Evolutionary conservation across 2,888 invertebrate species (phyloP), one percentile per base, ranked within the genome.

Genomic region (Blomia tropicalis): DNA sequence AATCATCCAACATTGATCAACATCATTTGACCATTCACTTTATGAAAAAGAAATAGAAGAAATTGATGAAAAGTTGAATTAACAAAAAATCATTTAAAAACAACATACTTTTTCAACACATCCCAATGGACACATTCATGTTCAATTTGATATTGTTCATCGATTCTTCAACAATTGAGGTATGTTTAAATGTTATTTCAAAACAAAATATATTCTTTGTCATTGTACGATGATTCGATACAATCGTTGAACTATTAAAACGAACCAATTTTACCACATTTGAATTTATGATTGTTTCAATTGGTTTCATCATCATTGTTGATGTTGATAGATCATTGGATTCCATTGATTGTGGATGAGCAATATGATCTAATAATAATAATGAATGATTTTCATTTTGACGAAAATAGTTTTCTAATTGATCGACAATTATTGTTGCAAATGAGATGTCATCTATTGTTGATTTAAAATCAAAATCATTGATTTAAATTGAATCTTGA

Each of bases 81-180:
- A 47, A 47, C 22, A 47, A 23, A 5, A 47, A 14, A 41, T 41
- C 41, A 41, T 22, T 7, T 19, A 47, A 11, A n/a, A n/a, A 47
- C 7, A 7, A 56, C 56, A 29, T 36, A 56, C 56, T 56, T 31
- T 14, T 14, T 2, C 19, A 11, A 2, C 19, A 14, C 19, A 25
- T 56, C 56, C 56, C 56, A 56, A 36, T 56, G 56, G 11, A 56
- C 56, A 56, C 56, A 56, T 25, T 56, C 29, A 36, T 56, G 56
- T 19, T 19, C 14, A n/a, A n/a, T n/a, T n/a, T n/a, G n/a, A n/a
- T n/a, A n/a, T n/a, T n/a, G n/a, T n/a, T n/a, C 7, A 36, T 7
- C 36, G 7, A 36, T 7, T 36, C 36, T 36, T 7, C 36, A 7
- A 7, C 36, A 36, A 36, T 11, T 17, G 36, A 36, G 36, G n/a